Conservation (phyloP, 1,140 invertebrate genomes). For the Heterodera carotae region DNA sequence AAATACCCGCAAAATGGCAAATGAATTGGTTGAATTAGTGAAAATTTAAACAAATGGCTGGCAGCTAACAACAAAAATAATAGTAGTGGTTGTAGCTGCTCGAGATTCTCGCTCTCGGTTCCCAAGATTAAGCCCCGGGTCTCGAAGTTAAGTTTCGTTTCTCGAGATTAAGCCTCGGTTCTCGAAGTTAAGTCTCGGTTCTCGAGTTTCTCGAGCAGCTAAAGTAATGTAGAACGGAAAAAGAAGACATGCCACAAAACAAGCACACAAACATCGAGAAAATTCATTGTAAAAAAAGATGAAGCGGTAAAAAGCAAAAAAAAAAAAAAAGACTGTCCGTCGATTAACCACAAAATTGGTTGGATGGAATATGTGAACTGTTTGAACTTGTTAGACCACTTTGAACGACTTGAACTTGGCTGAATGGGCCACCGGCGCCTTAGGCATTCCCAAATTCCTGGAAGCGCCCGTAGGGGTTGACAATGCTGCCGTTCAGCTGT, state of each 20-base stretch:
- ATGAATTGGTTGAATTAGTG: background rate
- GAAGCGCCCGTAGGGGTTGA: constrained; percentile 28
- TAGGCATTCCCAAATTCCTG: constrained; percentile 27
- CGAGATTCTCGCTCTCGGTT: too few species aligned
- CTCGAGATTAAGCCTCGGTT: too few species aligned
- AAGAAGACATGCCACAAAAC: background rate
- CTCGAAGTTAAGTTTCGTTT: too few species aligned
- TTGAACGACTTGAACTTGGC: too few species aligned
- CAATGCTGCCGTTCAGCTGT: constrained; percentile 9
- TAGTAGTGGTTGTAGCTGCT: too few species aligned
- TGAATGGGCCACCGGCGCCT: background rate
- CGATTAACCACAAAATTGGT: too few species aligned
- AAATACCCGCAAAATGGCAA: background rate
- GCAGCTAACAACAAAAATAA: constrained; percentile 4
- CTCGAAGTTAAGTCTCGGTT: too few species aligned
- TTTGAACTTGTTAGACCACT: background rate
- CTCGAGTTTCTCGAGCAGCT: too few species aligned
- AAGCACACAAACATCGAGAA: background rate
- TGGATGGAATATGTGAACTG: background rate
- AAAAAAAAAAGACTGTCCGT: background rate
- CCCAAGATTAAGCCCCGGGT: too few species aligned
- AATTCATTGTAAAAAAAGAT: background rate
- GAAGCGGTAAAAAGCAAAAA: background rate
- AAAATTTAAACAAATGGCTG: background rate
- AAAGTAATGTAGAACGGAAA: background rate